Conservation (phyloP, 2,888 invertebrate species). For the Fragum whitleyi region DNA sequence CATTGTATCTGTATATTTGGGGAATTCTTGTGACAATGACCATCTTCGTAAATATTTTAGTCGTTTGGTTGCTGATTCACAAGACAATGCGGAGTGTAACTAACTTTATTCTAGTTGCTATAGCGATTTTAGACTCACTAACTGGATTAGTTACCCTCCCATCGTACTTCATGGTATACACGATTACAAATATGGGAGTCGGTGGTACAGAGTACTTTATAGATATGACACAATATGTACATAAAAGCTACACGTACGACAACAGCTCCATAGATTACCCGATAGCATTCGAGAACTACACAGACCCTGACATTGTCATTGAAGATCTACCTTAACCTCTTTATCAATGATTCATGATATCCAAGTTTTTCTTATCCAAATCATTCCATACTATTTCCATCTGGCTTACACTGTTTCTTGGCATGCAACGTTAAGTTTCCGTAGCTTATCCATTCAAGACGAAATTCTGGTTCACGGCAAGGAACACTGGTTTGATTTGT, state of each 20-base stretch:
- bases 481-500: slow-evolving; percentile 20
- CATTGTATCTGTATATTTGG: slow-evolving; percentile 53
- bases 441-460: slow-evolving; percentile 40
- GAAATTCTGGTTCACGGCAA: slow-evolving; percentile 12
- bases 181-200: background rate
- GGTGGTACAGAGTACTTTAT: background rate
- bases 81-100: slow-evolving; percentile 47
- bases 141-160: slow-evolving; percentile 60
- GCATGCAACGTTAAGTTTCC: slow-evolving; percentile 53
- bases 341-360: slow-evolving; percentile 45
- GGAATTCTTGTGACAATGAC: slow-evolving; percentile 43
- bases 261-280: too few relatives aligned
- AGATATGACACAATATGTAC: too few relatives aligned
- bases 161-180: slow-evolving; percentile 37
- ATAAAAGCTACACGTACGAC: too few relatives aligned
- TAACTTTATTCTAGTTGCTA: slow-evolving; percentile 46
- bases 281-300: background rate
- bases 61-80: slow-evolving; percentile 39
- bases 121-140: slow-evolving; percentile 53
- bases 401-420: slow-evolving; percentile 64
- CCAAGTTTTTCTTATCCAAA: slow-evolving; percentile 52
- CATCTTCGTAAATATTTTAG: slow-evolving; percentile 39
- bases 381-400: slow-evolving; percentile 64
- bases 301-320: background rate
- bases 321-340: slow-evolving; percentile 14